Conservation (phyloP, 2,797 vertebrate genomes). For the Uromys caudimaculatus region DNA sequence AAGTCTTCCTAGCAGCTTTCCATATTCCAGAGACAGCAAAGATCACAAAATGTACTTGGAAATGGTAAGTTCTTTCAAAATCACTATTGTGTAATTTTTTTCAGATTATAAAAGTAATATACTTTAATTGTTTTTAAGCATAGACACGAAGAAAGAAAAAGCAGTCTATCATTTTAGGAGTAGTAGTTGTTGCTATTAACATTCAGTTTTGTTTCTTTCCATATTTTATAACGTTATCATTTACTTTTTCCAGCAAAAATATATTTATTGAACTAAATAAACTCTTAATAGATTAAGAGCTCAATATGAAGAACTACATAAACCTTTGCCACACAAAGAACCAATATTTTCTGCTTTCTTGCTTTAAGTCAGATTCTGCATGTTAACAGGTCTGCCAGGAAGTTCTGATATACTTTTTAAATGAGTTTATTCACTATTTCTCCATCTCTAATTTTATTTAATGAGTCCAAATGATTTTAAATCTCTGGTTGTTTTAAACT, state of each 20-base stretch:
- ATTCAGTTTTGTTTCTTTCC: conserved; percentile 38
- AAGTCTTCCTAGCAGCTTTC: background rate
- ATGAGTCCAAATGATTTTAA: conserved; percentile 8
- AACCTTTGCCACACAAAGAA: conserved; percentile 37
- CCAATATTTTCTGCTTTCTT: background rate
- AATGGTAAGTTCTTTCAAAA: conserved; percentile 38
- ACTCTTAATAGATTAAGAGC: conserved; percentile 4
- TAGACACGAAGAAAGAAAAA: background rate
- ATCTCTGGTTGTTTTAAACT: conserved; percentile 11
- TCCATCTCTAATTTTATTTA: background rate
- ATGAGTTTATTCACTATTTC: conserved; percentile 1
- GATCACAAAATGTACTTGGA: background rate
- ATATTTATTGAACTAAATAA: background rate
- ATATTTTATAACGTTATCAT: conserved; percentile 24
- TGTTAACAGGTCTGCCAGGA: conserved; percentile 3
- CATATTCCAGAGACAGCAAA: background rate
- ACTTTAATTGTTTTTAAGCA: background rate
- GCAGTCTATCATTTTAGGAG: background rate
- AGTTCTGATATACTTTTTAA: background rate
- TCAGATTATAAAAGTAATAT: conserved; percentile 13
- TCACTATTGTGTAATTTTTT: background rate
- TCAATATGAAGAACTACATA: background rate
- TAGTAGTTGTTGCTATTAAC: background rate
- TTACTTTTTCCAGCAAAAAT: conserved; percentile 31
- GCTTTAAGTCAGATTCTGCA: background rate